Evolutionary conservation across 64 coral and sea anemone genomes (phyloP).

Genomic region (Porites lutea): DNA sequence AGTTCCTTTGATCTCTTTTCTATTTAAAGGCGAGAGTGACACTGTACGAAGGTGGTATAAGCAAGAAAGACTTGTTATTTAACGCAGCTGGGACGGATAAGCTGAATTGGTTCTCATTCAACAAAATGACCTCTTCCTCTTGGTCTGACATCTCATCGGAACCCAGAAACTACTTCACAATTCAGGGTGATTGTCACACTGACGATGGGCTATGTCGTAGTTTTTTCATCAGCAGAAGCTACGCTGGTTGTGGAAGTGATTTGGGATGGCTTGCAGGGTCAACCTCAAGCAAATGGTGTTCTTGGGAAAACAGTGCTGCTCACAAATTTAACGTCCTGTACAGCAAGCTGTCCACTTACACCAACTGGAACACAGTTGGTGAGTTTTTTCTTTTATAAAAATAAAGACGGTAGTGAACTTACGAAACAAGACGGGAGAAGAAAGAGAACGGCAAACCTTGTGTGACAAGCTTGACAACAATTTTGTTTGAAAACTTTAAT

Average conservation of each 20-base stretch:
- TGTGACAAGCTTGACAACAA: too few species aligned
- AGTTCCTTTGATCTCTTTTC: not conserved
- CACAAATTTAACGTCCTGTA: not conserved
- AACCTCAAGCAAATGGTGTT: not conserved
- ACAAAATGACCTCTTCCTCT: not conserved
- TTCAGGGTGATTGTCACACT: not conserved
- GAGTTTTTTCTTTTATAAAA: not conserved
- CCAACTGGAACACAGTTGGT: not conserved
- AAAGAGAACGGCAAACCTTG: too few species aligned
- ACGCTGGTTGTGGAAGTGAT: not conserved
- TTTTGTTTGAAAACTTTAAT: too few species aligned
- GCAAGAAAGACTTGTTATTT: conserved; percentile 14
- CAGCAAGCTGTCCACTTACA: not conserved
- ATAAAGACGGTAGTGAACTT: too few species aligned
- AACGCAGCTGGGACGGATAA: conserved; percentile 13
- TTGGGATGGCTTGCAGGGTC: not conserved
- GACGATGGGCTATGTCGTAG: not conserved
- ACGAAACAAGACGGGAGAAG: too few species aligned
- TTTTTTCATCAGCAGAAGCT: conserved; percentile 45
- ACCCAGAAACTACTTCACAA: not conserved
- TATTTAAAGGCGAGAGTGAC: conserved; percentile 15
- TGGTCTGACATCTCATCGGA: conserved; percentile 28
- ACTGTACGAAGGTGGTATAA: not conserved
- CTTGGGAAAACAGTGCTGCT: conserved; percentile 6
- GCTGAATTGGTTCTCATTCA: not conserved